Percentiles rank a stretch among this genome's conserved stretches.
These are phyloP conservation scores for Ypsolopha scabrella DNA, from an alignment of 2,888 invertebrate genomes.

Conservation along the genomic window DNA sequence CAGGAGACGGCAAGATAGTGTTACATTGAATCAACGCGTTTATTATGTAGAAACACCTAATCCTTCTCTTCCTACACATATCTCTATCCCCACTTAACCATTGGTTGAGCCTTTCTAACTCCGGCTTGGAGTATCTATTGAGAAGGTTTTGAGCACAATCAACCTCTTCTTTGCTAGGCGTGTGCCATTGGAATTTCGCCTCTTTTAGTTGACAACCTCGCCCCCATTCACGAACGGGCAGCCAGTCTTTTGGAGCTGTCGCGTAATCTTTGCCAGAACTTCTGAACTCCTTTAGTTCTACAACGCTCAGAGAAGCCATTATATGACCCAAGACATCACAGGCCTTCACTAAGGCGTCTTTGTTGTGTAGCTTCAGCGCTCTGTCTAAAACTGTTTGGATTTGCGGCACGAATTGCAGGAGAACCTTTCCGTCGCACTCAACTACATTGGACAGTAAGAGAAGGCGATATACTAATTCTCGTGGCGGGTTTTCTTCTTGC, in stretches of 20 bases:
- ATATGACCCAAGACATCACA: slow-evolving; percentile 72
- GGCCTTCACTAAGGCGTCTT: slow-evolving; percentile 74
- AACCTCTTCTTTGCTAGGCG: slow-evolving; percentile 79
- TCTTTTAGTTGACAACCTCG: slow-evolving; percentile 74
- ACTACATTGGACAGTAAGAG: slow-evolving; percentile 79
- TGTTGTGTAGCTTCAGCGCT: slow-evolving; percentile 76
- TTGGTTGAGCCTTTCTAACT: slow-evolving; percentile 69
- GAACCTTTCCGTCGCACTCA: slow-evolving; percentile 73
- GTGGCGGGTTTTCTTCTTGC: slow-evolving; percentile 82
- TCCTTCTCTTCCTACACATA: slow-evolving; percentile 75
- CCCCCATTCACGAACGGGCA: slow-evolving; percentile 88
- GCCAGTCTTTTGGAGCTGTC: slow-evolving; percentile 74
- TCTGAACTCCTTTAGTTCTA: slow-evolving; percentile 73
- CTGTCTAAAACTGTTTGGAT: slow-evolving; percentile 77
- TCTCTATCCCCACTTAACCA: slow-evolving; percentile 63
- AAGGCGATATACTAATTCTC: slow-evolving; percentile 82
- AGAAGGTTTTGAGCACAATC: slow-evolving; percentile 74
- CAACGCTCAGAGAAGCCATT: slow-evolving; percentile 69
- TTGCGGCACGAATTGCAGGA: slow-evolving; percentile 75
- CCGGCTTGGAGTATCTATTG: slow-evolving; percentile 74
- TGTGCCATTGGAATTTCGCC: slow-evolving; percentile 80
- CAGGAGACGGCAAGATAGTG: slow-evolving; percentile 76
- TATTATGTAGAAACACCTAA: slow-evolving; percentile 76
- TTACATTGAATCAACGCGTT: slow-evolving; percentile 74
- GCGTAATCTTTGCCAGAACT: slow-evolving; percentile 73